phyloP scores from a whole-genome alignment of 2,113 vertebrate genomes.

The Eubucco bourcierii region DNA sequence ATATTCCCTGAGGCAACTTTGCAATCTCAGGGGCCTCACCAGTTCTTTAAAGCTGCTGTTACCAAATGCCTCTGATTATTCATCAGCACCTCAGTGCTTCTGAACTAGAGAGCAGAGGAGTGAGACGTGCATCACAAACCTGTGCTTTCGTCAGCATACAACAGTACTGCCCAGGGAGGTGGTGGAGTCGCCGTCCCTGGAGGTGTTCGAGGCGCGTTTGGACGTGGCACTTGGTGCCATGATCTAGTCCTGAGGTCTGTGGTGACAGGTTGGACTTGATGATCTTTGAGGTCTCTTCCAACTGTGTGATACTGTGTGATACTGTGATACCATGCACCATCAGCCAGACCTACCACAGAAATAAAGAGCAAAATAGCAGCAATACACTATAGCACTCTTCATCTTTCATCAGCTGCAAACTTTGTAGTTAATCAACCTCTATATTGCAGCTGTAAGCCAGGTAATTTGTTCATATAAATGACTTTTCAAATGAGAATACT shows the following conservation, averaged over 20 bases:
- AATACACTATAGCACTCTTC: background rate
- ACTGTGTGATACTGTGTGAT: too few relatives aligned
- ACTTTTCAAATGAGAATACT: background rate
- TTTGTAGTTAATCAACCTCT: background rate
- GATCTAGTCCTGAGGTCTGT: too few relatives aligned
- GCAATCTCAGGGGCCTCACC: background rate
- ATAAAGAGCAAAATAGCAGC: background rate
- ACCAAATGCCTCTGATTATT: background rate
- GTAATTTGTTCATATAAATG: background rate
- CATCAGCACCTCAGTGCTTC: background rate
- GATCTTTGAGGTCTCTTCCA: too few relatives aligned
- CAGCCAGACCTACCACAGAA: background rate
- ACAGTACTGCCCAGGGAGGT: too few relatives aligned
- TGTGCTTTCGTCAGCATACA: background rate
- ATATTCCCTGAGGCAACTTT: background rate
- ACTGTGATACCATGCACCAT: fast-evolving
- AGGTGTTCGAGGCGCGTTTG: too few relatives aligned
- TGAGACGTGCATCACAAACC: fast-evolving
- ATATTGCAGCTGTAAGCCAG: background rate
- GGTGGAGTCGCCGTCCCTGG: too few relatives aligned
- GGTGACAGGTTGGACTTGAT: too few relatives aligned
- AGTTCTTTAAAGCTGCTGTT: background rate
- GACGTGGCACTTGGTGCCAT: too few relatives aligned
- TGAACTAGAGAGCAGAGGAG: background rate
- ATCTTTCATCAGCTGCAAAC: background rate